Conservation (phyloP, 1,140 invertebrate species). For the Trichonephila clavipes region DNA sequence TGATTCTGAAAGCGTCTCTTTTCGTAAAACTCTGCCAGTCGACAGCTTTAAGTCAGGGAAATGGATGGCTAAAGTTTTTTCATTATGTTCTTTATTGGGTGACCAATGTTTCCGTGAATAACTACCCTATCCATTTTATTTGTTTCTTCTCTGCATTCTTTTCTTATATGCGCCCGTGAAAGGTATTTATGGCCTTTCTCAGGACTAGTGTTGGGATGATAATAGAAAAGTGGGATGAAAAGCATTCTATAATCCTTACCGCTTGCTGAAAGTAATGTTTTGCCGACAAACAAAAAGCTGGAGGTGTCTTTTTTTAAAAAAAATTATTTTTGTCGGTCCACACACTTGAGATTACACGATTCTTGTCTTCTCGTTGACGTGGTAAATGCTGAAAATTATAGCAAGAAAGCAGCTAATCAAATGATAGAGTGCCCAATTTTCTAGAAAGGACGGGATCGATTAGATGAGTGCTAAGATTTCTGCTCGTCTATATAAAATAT, state of each 20-base stretch:
- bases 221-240: conserved; percentile 22
- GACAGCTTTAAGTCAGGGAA: conserved; percentile 51
- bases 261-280: conserved; percentile 31
- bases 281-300: neutral
- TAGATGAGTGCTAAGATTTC: conserved; percentile 14
- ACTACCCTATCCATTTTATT: conserved; percentile 42
- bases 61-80: conserved; percentile 54
- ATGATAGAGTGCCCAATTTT: conserved; percentile 66
- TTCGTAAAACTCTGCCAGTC: neutral
- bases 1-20: neutral
- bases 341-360: conserved; percentile 54
- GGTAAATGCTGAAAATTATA: conserved; percentile 58
- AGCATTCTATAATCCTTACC: conserved; percentile 19
- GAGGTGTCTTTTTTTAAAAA: neutral
- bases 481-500: neutral
- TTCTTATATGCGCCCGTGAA: conserved; percentile 42
- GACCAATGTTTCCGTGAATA: conserved; percentile 50
- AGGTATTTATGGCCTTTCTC: conserved; percentile 43
- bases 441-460: conserved; percentile 40
- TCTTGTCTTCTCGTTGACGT: conserved; percentile 45
- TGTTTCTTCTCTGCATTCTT: conserved; percentile 21
- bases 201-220: conserved; percentile 48
- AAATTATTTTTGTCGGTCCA: neutral
- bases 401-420: conserved; percentile 48
- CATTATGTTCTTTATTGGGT: conserved; percentile 48